phyloP scores from a whole-genome alignment of 2,797 vertebrate genomes.

The Protonibea diacanthus region DNA sequence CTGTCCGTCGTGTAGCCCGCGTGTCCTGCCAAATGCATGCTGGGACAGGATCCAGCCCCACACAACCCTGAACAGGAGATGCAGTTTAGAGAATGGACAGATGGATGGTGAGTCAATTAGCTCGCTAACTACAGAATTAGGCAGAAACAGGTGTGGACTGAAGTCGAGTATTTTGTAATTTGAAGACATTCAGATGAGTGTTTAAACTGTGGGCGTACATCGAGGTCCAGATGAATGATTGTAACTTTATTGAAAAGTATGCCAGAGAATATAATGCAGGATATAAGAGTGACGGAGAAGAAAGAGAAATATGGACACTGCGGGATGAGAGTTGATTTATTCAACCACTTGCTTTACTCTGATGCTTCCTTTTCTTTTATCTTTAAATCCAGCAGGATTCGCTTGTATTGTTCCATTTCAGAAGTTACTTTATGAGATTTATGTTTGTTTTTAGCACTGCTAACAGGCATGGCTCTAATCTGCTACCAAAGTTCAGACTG shows the following conservation, averaged over 20 bases:
- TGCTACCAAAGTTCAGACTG: no score
- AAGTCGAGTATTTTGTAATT: rapidly evolving
- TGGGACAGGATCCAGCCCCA: conserved; percentile 18
- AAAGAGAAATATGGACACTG: no score
- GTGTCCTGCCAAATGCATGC: conserved; percentile 23
- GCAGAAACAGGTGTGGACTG: not conserved
- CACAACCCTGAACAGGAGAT: not conserved
- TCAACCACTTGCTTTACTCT: not conserved
- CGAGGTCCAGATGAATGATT: not conserved
- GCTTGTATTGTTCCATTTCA: not conserved
- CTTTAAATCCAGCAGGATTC: no score
- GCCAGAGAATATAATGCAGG: not conserved
- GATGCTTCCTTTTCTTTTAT: not conserved
- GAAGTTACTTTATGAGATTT: not conserved
- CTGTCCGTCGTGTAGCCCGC: not conserved
- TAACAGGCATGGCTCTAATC: not conserved
- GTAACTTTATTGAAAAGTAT: not conserved
- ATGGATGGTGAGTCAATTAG: conserved; percentile 19
- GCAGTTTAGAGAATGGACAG: conserved; percentile 9
- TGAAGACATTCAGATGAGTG: not conserved
- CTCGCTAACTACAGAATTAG: not conserved
- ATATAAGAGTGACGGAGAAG: not conserved
- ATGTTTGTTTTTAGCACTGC: not conserved
- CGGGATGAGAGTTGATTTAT: not conserved
- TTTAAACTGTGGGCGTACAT: not conserved